Evolutionary conservation across 2,888 invertebrate species (phyloP).

Genomic region (Apamea monoglypha): DNA sequence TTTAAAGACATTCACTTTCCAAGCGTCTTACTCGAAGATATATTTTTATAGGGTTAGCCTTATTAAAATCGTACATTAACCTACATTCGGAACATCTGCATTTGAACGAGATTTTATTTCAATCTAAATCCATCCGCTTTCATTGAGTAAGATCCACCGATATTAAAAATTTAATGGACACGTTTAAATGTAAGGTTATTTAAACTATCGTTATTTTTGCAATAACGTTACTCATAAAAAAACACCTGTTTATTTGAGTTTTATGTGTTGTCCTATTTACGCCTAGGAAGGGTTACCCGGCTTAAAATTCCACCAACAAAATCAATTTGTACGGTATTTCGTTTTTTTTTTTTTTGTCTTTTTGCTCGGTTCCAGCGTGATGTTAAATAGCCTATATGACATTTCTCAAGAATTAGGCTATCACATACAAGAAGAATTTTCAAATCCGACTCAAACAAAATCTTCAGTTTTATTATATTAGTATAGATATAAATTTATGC

Average conservation of each 20-base stretch:
- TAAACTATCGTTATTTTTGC: constrained; percentile 34
- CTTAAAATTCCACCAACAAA: not conserved
- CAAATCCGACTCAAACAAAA: not conserved
- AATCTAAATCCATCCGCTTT: constrained; percentile 48
- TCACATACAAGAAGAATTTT: not conserved
- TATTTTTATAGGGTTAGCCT: constrained; percentile 26
- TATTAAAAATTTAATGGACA: constrained; percentile 39
- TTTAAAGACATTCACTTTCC: not conserved
- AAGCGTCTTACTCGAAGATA: not conserved
- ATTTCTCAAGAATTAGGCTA: not conserved
- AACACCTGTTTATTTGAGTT: not conserved
- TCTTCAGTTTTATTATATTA: not conserved
- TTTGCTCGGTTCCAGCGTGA: not conserved
- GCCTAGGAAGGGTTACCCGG: not conserved
- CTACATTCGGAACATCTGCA: constrained; percentile 53
- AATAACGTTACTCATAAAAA: constrained; percentile 3
- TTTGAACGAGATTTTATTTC: constrained; percentile 49
- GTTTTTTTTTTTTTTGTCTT: not conserved
- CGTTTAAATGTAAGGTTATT: constrained; percentile 7
- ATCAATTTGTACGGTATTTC: not conserved
- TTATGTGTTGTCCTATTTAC: not conserved
- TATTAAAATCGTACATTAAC: constrained; percentile 51
- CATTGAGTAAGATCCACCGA: constrained; percentile 49
- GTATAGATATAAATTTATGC: no score
- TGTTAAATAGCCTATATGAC: not conserved